These are phyloP conservation scores for Parthenolecanium corni DNA, from an alignment of 2,888 invertebrate genomes.

Conservation along the genomic window DNA sequence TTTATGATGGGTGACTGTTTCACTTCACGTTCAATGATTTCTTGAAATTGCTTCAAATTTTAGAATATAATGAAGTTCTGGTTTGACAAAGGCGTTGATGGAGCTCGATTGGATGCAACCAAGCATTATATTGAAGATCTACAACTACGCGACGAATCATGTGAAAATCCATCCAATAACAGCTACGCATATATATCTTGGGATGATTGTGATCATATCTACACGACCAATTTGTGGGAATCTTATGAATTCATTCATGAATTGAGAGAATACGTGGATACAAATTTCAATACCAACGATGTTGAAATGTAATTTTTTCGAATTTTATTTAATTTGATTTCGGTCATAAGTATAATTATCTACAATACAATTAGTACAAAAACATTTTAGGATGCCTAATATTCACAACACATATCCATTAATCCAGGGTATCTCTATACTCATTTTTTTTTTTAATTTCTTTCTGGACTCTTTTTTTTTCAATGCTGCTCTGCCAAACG, in stretches of 20 bases:
- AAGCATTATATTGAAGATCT: conserved; percentile 24
- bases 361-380: no score
- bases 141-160: conserved; percentile 10
- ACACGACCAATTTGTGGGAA: conserved; percentile 26
- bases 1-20: no score
- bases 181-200: not conserved
- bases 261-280: conserved; percentile 1
- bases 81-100: conserved; percentile 26
- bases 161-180: not conserved
- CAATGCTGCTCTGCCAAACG: no score
- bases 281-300: not conserved
- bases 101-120: conserved; percentile 29
- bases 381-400: no score
- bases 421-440: no score
- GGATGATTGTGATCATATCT: not conserved
- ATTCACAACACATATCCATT: no score
- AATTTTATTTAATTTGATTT: not conserved
- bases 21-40: no score
- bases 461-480: no score
- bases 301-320: not conserved
- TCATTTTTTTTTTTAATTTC: no score
- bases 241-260: conserved; percentile 7
- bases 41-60: not conserved
- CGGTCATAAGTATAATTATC: not conserved
- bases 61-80: conserved; percentile 28